Evolutionary conservation across 2,888 invertebrate species (phyloP), one percentile per base, ranked within the genome.

Genomic region (Eupeodes luniger): DNA sequence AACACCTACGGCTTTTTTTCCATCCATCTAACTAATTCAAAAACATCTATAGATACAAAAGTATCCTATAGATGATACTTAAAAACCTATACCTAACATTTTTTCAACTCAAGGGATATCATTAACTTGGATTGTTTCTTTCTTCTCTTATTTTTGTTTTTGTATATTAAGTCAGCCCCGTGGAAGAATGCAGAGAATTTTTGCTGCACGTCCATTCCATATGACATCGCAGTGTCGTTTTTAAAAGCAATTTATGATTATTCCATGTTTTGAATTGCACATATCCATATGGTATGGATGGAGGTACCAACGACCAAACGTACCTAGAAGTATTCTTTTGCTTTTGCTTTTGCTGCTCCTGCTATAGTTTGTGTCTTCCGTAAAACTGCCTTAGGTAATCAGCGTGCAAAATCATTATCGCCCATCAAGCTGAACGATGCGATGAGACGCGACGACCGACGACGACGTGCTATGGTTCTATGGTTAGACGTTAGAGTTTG

Each of bases 221-320:
- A 72, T 72, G 72, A 72, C 72, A 72, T 59, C 72, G 72, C 59
- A 3, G 59, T 47, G 59, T 72, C 57, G 72, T 72, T 72, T 16
- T 49, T 47, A 72, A 72, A 59, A 59, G 72, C 72, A 72, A 72
- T 72, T 72, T 72, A 72, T 72, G 72, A 72, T 72, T 59, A 72
- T 72, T 72, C 40, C 59, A 47, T 72, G 72, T 72, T 72, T 72
- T 47, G 59, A 72, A 72, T 72, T 72, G 72, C 72, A 47, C 44
- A 27, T 9, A 40, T 40, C 34, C 44, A 27, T 9, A 40, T 40
- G 5, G 40, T 40, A 40, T 40, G 9, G 5, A 49, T 49, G 0
- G 5, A 27, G 27, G 27, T 27, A 19, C 5, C 10, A 6, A 47
- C 11, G 11, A 10, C 4, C 6, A 49, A 14, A 14, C 14, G 49